Base-by-base conservation (phyloP, 1,140 invertebrate species). In the Drosophila bocqueti region DNA sequence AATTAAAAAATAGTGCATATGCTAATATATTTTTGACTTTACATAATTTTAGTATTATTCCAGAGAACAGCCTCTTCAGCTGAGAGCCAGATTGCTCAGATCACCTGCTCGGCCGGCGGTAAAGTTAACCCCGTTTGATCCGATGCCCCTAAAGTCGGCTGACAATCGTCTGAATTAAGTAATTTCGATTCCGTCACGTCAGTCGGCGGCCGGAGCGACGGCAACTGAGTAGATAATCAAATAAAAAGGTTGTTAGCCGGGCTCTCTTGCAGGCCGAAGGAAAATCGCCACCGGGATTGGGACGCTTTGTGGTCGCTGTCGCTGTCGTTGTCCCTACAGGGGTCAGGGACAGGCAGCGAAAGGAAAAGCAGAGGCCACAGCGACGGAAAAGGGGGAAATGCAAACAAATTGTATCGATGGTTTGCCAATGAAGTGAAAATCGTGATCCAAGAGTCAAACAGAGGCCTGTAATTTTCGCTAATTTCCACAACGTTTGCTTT, bases 381-480 rank as follows among this genome's bases (percentile, higher is more conserved):
- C 42, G 8, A 46, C 40, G 36, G 34, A 38, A 55, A 24, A 24
- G 52, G 52, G 52, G 40, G 42, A 55, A 58, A 77, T 46, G 21
- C 59, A 52, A 71, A 62, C 69, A 79, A 79, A 64, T 79, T 72
- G 75, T 79, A 79, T 78, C 66, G 76, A 79, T 79, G 50, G 60
- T 42, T 79, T 67, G 72, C 74, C 76, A 78, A 79, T 79, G 65
- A 79, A 72, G 75, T 79, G 76, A 59, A 79, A 79, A 79, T 79
- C 76, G 76, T 79, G 76, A 79, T 79, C 15, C 52, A 54, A 78
- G 59, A 72, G 75, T 34, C 76, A 77, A 79, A 77, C 74, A 69
- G 76, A 59, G 73, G 76, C 65, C 76, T 78, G 76, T 78, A 78
- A 78, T 77, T 78, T 78, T 40, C 64, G 57, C 76, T 78, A 78